Base-by-base conservation (phyloP, 2,888 invertebrate species). In the Sarcophaga rosellei region DNA sequence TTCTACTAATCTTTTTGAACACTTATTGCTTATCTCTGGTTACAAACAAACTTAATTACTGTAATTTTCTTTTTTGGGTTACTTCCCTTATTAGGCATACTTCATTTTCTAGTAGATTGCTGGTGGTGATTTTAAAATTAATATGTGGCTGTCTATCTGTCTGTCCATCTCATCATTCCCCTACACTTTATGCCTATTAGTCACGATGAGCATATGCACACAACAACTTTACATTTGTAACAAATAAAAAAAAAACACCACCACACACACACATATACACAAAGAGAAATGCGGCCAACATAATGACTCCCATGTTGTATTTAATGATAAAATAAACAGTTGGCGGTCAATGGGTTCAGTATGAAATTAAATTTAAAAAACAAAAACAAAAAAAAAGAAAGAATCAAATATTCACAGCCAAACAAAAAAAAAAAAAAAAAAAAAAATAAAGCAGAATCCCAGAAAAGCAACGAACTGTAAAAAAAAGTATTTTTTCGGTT, bases 291-390 rank as follows among this genome's bases (percentile, higher is more conserved):
- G 62, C 68, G 76, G 62, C 72, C 44, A 47, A 80, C 80, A 74
- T 81, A 74, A 83, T 77, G 76, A 57, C 68, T 73, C 74, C 23
- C 35, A 59, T 82, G 66, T 73, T 59, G 6, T 23, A 73, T 76
- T 76, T 77, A 81, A 85, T 72, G 68, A 87, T 70, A 78, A 73
- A 88, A 82, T 84, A 81, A 73, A 88, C 87, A 84, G 87, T 89
- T 89, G 87, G 88, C 83, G 88, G 88, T 87, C 88, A 88, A 81
- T 87, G 87, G 84, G 85, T 86, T 88, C 81, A 80, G 62, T 75
- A 63, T 15, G 47, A 63, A 85, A 76, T 62, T 75, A 75, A 63
- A 61, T 69, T n/a, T 73, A 66, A 25, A 57, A 44, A 45, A 57
- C 23, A 81, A 75, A 66, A 74, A 59, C 69, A 53, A 59, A 75